Evolutionary conservation across 2,113 vertebrate species (phyloP).

Genomic region (Osmerus eperlanus): DNA sequence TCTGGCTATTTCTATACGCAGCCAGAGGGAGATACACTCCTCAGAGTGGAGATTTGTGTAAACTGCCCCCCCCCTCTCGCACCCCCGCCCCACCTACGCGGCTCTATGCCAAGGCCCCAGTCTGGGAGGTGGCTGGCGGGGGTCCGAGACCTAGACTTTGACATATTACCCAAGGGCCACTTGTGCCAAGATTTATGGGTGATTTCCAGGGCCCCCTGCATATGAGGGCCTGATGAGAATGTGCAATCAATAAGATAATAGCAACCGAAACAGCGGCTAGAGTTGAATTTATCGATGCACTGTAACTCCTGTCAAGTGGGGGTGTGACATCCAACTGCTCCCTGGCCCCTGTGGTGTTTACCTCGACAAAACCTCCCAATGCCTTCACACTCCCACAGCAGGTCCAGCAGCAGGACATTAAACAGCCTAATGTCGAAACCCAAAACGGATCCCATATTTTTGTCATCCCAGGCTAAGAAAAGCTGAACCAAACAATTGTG

Average conservation of each 20-base stretch:
- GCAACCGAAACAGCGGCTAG: constrained; percentile 12
- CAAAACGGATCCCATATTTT: too few species aligned
- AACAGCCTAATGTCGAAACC: too few species aligned
- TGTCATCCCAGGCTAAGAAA: too few species aligned
- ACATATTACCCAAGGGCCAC: constrained; percentile 17
- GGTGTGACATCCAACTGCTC: background rate
- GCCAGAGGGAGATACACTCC: background rate
- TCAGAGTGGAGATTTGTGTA: background rate
- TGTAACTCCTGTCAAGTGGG: constrained; percentile 20
- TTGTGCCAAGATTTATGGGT: constrained; percentile 26
- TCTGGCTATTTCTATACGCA: background rate
- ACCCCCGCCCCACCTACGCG: background rate
- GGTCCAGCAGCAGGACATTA: too few species aligned
- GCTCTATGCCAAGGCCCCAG: background rate
- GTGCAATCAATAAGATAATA: constrained; percentile 42
- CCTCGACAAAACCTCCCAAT: background rate
- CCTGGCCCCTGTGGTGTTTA: background rate
- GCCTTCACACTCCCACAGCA: background rate
- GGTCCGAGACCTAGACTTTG: background rate
- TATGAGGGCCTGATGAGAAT: constrained; percentile 36
- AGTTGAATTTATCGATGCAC: constrained; percentile 23
- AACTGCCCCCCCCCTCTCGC: background rate
- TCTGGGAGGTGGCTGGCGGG: background rate
- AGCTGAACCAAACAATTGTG: too few species aligned
- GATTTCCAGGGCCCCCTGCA: constrained; percentile 23